These are phyloP conservation scores for Enteromius afrohamiltoni DNA, from an alignment of 2,797 vertebrate genomes.

Conservation along the genomic window DNA sequence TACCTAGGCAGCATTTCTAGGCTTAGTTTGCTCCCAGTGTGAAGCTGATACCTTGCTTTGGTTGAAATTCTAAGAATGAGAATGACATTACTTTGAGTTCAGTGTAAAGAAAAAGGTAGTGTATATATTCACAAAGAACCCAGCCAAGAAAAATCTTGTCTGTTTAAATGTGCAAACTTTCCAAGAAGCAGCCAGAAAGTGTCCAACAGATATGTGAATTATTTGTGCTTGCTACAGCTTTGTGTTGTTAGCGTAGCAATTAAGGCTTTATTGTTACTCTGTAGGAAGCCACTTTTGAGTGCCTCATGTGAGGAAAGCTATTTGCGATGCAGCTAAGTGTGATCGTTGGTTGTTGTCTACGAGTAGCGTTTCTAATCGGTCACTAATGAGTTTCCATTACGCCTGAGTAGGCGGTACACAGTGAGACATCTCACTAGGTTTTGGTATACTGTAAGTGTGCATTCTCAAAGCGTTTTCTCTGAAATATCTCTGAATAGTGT, in stretches of 20 bases:
- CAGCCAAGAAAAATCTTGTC: neutral
- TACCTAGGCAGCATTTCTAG: neutral
- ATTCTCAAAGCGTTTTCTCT: neutral
- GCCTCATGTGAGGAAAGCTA: neutral
- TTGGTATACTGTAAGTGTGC: neutral
- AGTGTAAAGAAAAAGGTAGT: neutral
- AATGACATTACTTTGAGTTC: neutral
- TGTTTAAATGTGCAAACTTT: neutral
- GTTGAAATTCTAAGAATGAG: neutral
- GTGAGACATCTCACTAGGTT: neutral
- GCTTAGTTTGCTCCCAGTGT: neutral
- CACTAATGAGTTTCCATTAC: neutral
- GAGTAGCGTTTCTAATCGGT: neutral
- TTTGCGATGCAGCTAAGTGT: constrained; percentile 9
- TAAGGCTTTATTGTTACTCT: constrained; percentile 23
- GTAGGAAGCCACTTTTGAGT: neutral
- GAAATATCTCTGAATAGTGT: neutral
- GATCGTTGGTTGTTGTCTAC: neutral
- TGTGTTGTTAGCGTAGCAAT: constrained; percentile 1
- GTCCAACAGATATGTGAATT: neutral
- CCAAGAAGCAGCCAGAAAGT: neutral
- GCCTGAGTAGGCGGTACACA: neutral
- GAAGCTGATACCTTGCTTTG: neutral
- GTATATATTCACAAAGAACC: neutral
- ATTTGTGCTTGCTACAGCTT: neutral